Conservation (phyloP, 1,140 invertebrate species). For the Palaemon carinicauda region DNA sequence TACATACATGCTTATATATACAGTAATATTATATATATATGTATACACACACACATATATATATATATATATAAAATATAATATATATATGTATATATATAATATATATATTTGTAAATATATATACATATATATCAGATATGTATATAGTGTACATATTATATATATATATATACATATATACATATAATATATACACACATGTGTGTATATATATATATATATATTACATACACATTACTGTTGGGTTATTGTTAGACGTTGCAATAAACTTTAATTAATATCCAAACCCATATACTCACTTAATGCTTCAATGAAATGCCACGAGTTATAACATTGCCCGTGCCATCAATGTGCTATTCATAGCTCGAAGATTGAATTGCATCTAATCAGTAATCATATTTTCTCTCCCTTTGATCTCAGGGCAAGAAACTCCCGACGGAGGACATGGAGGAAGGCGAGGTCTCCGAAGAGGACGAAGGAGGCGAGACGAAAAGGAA, state of each 20-base stretch:
- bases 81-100: background rate
- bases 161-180: background rate
- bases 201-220: too few species aligned
- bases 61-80: background rate
- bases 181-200: background rate
- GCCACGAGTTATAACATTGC: background rate
- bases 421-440: slow-evolving; percentile 64
- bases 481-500: slow-evolving; percentile 61
- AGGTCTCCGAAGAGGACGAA: slow-evolving; percentile 66
- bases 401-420: background rate
- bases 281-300: background rate
- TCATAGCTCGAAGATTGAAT: background rate
- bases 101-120: background rate
- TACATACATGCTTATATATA: too few species aligned
- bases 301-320: background rate
- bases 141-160: too few species aligned
- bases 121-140: too few species aligned
- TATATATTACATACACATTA: too few species aligned
- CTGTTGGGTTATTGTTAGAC: too few species aligned
- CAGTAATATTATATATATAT: background rate
- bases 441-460: slow-evolving; percentile 61
- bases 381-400: background rate
- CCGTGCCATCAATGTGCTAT: background rate
- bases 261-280: too few species aligned
- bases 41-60: background rate